phyloP scores from a whole-genome alignment of 2,113 vertebrate genomes.

The Pomatorhinus ruficollis region DNA sequence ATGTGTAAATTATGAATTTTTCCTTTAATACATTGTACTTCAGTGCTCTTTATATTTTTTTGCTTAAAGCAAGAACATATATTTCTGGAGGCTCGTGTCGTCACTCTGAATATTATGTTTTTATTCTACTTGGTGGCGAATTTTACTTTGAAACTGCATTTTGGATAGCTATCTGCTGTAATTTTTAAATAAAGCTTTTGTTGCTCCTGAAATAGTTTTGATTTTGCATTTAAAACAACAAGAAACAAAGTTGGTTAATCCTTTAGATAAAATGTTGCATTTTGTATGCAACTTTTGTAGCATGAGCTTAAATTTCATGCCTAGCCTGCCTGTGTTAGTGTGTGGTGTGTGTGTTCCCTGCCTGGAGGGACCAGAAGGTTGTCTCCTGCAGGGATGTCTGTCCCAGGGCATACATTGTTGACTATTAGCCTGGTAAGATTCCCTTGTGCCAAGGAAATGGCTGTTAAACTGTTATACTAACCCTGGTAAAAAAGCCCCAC shows the following conservation, averaged over 20 bases:
- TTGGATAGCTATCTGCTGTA: neutral
- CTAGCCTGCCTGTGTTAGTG: neutral
- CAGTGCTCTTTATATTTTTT: neutral
- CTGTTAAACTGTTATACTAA: neutral
- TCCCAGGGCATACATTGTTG: neutral
- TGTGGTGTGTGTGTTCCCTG: neutral
- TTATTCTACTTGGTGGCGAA: neutral
- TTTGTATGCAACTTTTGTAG: neutral
- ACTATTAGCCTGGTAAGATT: neutral
- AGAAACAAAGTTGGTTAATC: neutral
- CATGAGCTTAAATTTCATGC: neutral
- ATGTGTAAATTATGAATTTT: neutral
- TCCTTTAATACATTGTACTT: neutral
- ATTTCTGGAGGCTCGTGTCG: neutral
- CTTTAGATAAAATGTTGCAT: neutral
- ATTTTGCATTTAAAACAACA: neutral
- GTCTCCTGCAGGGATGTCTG: accelerated
- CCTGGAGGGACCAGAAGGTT: neutral
- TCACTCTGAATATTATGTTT: neutral
- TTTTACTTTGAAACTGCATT: neutral
- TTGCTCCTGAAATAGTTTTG: neutral
- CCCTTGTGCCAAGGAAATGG: neutral
- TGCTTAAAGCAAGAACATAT: neutral
- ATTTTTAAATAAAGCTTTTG: neutral
- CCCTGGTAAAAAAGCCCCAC: neutral